Percentiles rank a stretch among this genome's conserved stretches.
Conservation (phyloP, 2,888 invertebrate species). For the Orchesellides sinensis region DNA sequence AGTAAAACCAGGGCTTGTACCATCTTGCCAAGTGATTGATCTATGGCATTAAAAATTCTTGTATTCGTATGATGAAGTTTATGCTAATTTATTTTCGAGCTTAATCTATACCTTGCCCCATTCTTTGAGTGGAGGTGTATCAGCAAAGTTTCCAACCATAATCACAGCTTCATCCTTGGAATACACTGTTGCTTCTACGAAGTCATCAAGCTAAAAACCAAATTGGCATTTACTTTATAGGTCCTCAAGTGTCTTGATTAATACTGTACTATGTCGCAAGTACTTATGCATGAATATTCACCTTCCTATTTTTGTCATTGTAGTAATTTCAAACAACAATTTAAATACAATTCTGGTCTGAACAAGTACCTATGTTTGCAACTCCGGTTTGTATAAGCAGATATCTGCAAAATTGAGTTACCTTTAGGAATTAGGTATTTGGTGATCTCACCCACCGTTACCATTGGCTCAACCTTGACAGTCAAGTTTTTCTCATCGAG, state of each 20-base stretch:
- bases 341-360: constrained; percentile 26
- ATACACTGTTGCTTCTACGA: constrained; percentile 83
- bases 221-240: background rate
- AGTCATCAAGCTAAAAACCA: constrained; percentile 78
- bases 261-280: background rate
- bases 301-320: too few species aligned
- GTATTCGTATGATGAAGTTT: background rate
- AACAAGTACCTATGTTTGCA: background rate
- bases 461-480: constrained; percentile 82
- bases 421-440: constrained; percentile 81
- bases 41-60: constrained; percentile 67
- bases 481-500: constrained; percentile 81
- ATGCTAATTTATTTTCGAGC: background rate
- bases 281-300: background rate
- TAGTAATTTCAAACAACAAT: too few species aligned
- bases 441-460: constrained; percentile 83
- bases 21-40: constrained; percentile 81
- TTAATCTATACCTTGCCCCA: constrained; percentile 67
- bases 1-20: constrained; percentile 87
- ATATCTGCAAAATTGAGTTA: constrained; percentile 25
- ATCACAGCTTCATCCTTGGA: constrained; percentile 82
- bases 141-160: constrained; percentile 83
- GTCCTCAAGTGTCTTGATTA: too few species aligned
- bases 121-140: constrained; percentile 78
- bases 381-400: background rate